Base-by-base conservation (phyloP, 2,113 vertebrate genomes). In the Tachysurus fulvidraco region DNA sequence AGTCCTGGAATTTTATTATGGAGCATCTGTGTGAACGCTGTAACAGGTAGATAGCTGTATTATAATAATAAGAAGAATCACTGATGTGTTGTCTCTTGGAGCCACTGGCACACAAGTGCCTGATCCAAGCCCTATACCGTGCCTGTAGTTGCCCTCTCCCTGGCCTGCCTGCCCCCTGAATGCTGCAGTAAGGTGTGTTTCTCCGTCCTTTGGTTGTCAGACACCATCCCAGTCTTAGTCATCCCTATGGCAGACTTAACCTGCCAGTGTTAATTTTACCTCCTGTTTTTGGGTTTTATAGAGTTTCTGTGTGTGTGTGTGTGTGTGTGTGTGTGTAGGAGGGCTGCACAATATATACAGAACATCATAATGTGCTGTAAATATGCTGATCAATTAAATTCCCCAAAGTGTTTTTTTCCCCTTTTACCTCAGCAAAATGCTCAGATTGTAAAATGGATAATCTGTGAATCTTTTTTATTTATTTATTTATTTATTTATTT, bases 91-190 rank as follows among this genome's bases (percentile, higher is more conserved):
- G 19, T 65, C 44, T 71, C 50, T 69, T 28, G 69, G 55, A 85
- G 65, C 36, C 76, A 65, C 41, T 71, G 87, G 87, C 87, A 64
- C 81, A 84, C 23, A 41, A 67, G 76, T 86, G 77, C 65, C 86
- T 85, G 85, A 90, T 86, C 90, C 87, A 87, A 91, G 89, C 81
- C 89, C 86, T 85, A 30, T 55, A 23, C 30, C 30, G 65, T 83
- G 36, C 79, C 73, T 77, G 62, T 87, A 54, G 60, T 76, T 25
- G 60, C 64, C 60, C 52, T 25, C 23, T 30, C 16, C 83, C 46
- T 28, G 17, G 78, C 57, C 87, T 82, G 83, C 11, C 28, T 50
- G 46, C 69, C 57, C 55, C 62, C 13, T 57, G 86, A 78, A 67
- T 87, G 86, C 77, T 36, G 30, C 69, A 83, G 77, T 74, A 44